Percentiles rank a stretch among this genome's conserved stretches.
Evolutionary conservation across 35 echinoderm and acorn worm species (phyloP).

Genomic region (Holothuria glaberrima): DNA sequence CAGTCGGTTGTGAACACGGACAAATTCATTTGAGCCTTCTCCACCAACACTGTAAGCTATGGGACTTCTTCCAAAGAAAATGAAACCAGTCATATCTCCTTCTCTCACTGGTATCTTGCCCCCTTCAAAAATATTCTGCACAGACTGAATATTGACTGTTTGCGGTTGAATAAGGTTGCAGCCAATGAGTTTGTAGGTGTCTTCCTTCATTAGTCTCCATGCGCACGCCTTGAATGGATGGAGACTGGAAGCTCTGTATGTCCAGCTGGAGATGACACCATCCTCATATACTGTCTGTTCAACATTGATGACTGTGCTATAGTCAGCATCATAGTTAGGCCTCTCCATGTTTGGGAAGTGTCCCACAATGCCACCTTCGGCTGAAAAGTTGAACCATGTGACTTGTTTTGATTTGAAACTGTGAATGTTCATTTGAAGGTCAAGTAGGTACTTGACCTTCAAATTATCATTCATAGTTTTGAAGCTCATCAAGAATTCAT

Average conservation of each 20-base stretch:
- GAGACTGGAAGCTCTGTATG: background rate
- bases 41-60: background rate
- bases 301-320: constrained; percentile 26
- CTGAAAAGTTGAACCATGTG: background rate
- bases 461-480: too few relatives aligned
- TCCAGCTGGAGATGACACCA: background rate
- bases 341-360: constrained; percentile 28
- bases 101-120: constrained; percentile 4
- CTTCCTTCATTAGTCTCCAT: constrained; percentile 30
- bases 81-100: constrained; percentile 40
- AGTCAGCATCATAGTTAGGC: constrained; percentile 20
- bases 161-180: constrained; percentile 29
- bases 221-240: constrained; percentile 19
- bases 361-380: background rate
- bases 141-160: background rate
- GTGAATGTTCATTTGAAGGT: too few relatives aligned
- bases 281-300: background rate
- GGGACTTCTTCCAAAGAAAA: constrained; percentile 7
- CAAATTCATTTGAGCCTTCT: background rate
- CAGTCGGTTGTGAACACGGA: constrained; percentile 12
- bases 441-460: too few relatives aligned
- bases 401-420: too few relatives aligned
- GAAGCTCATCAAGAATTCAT: too few relatives aligned
- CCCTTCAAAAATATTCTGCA: background rate
- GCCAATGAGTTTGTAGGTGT: constrained; percentile 36